Evolutionary conservation across 2,797 vertebrate species (phyloP), one percentile per base, ranked within the genome.

Genomic region (Mormyrus hasselquistii): DNA sequence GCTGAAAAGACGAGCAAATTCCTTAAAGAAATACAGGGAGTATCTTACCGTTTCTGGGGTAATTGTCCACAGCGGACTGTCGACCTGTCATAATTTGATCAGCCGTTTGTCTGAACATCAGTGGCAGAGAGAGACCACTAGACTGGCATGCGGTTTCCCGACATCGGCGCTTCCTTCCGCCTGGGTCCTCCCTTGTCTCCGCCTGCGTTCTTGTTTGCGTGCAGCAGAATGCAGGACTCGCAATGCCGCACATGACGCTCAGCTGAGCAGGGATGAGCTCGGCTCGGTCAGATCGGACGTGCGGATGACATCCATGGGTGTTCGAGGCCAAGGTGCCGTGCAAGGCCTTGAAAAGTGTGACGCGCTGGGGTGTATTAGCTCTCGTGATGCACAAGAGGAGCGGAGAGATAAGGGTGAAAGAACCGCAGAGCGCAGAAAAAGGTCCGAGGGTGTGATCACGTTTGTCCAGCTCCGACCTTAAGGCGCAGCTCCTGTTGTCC

Each of bases 361-460:
- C 91, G 83, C 84, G 88, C 87, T 89, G 89, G 52, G 87, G 73
- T 88, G 87, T 79, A 88, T 92, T 91, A 92, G 90, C 90, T 88
- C 89, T 90, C 52, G 14, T 90, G 90, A 92, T 90, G 88, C 89
- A 91, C 89, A 87, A 84, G 6, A 62, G 34, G 12, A 79, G 34
- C 2, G 2, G 73, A 8, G 14, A 44, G 38, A 79, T 19, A 16
- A 79, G 34, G 34, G 2, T 38, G 73, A 79, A 34, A 76, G 44
- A 41, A 44, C 38, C 34, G 41, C 25, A 38, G 89, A 59, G 89
- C 88, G 89, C 89, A 88, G 90, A 90, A 90, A 90, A 89, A 88
- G 87, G 73, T 89, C 87, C 29, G 59, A 16, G 6, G 89, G 88
- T 44, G 55, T 25, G 14, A 22, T 4, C 69, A 62, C 87, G 87